Base-by-base conservation (phyloP, 30 jellyfish, hydroid and myxozoan genomes). In the Pelagia noctiluca region DNA sequence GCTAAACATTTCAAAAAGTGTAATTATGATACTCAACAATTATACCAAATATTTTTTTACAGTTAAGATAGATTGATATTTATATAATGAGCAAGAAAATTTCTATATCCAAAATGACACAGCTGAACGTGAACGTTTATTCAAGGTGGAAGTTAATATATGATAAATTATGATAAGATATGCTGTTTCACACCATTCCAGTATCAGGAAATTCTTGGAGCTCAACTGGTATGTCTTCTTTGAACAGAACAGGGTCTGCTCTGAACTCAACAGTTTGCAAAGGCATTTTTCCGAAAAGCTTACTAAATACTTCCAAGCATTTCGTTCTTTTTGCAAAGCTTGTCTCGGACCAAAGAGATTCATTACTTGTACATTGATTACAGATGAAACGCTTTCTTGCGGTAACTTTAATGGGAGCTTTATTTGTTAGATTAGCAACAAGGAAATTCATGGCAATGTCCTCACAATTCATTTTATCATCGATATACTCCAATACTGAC, bases 361-460 rank as follows among this genome's bases (percentile, higher is more conserved):
- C 97, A 65, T 93, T 93, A 23, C 97, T 87, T 25, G 84, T 35
- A 54, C 97, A 93, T 30, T 88, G 90, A 5, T 95, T 48, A 53
- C 98, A 93, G 3, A 63, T 87, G 76, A 93, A 93, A 12, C 98
- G 96, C 63, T 93, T 93, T 37, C 98, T 76, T 24, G 98, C 92
- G 1, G 96, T 93, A 1, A 93, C 98, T 79, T 93, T 93, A 49
- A 93, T 87, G 2, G 97, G 97, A 12, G 98, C 89, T 68, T 93
- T 88, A 34, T 91, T 85, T 32, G 98, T 86, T 23, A 93, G 92
- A 37, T 86, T 93, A 22, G 98, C 96, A 26, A 93, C 80, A 29
- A 93, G 78, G 25, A 93, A 93, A 64, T 93, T 93, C 97, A 93
- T 93, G 24, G 95, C 97, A 63, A 93, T 93, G 81, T 93, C 98